A percentile compares a stretch with the other conserved stretches of the same genome.
Evolutionary conservation across 2,888 invertebrate genomes (phyloP).

Genomic region (Agriopis marginaria): DNA sequence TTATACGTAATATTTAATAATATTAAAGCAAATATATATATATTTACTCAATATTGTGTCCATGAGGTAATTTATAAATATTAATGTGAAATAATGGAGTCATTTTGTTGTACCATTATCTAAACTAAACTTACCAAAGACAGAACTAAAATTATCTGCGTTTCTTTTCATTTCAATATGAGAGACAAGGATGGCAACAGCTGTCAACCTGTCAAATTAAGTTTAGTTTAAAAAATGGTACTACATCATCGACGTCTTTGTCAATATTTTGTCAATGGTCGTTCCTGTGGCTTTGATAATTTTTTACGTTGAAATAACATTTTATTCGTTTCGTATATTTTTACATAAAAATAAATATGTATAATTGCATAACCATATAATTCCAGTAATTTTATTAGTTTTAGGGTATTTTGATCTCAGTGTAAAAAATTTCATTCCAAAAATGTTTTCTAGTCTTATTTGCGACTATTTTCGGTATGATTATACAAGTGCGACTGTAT

Average conservation of each 20-base stretch:
- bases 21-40: conserved; percentile 1
- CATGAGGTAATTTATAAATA: too few relatives aligned
- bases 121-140: too few relatives aligned
- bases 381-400: conserved; percentile 25
- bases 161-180: too few relatives aligned
- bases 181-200: too few relatives aligned
- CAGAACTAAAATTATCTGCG: too few relatives aligned
- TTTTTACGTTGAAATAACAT: not conserved
- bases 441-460: conserved; percentile 52
- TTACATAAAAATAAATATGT: not conserved
- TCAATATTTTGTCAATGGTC: too few relatives aligned
- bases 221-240: too few relatives aligned
- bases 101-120: too few relatives aligned
- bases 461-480: conserved; percentile 47
- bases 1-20: conserved; percentile 20
- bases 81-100: not conserved
- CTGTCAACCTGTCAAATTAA: too few relatives aligned
- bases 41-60: conserved; percentile 5
- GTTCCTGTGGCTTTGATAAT: too few relatives aligned
- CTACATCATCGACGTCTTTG: too few relatives aligned
- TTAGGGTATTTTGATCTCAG: conserved; percentile 54
- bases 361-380: conserved; percentile 4
- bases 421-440: conserved; percentile 57
- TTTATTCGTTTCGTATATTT: too few relatives aligned
- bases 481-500: conserved; percentile 78